Conservation (phyloP, 1,140 invertebrate genomes). For the Leucophenga varia region DNA sequence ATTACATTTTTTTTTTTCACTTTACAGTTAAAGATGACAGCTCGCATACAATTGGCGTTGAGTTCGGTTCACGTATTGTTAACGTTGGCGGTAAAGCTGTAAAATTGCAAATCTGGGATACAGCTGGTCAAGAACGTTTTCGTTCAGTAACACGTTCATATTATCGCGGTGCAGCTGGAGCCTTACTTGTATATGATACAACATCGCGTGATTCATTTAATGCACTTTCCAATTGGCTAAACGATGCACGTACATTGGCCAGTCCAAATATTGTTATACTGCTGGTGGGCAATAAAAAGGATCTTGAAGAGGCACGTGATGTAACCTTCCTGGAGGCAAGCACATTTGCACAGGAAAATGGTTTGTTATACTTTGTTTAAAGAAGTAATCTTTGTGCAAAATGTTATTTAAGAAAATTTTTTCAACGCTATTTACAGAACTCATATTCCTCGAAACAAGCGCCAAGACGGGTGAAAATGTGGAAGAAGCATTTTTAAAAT, state of each 20-base stretch:
- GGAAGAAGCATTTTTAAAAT: constrained; percentile 83
- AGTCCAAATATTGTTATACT: constrained; percentile 84
- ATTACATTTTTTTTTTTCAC: neutral
- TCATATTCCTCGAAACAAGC: constrained; percentile 82
- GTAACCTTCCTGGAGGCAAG: constrained; percentile 81
- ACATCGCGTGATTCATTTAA: constrained; percentile 84
- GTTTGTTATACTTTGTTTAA: no score
- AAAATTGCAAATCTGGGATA: constrained; percentile 88
- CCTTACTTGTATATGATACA: constrained; percentile 83
- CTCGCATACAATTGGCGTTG: constrained; percentile 83
- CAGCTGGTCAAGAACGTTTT: constrained; percentile 59
- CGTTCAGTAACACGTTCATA: constrained; percentile 80
- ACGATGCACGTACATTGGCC: constrained; percentile 82
- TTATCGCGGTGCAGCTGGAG: constrained; percentile 83
- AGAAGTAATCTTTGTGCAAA: no score
- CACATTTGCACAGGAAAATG: constrained; percentile 80
- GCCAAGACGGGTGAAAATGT: constrained; percentile 82
- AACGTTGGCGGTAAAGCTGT: constrained; percentile 81
- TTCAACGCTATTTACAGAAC: constrained; percentile 62
- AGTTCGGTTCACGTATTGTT: constrained; percentile 88
- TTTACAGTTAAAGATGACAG: constrained; percentile 74
- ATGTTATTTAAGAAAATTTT: no score
- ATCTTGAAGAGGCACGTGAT: constrained; percentile 74
- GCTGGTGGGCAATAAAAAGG: constrained; percentile 81
- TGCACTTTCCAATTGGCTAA: constrained; percentile 81